These are phyloP conservation scores for Drosophila acutilabella DNA, from an alignment of 2,888 invertebrate species.

Conservation along the genomic window DNA sequence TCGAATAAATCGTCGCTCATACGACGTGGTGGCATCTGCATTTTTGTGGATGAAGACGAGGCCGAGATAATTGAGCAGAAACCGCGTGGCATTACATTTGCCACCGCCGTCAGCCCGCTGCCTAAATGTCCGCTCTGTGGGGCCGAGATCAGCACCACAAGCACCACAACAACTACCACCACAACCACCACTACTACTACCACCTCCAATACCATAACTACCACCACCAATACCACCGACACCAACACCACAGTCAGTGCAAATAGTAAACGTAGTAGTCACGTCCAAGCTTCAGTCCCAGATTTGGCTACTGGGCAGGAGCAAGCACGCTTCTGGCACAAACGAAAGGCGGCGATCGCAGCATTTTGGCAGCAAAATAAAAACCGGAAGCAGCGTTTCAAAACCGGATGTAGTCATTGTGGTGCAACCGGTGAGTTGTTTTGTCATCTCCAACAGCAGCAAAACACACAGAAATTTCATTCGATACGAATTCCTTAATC, in stretches of 20 bases:
- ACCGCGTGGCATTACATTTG: slow-evolving; percentile 77
- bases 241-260: slow-evolving; percentile 55
- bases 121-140: slow-evolving; percentile 81
- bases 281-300: slow-evolving; percentile 52
- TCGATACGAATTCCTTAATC: slow-evolving; percentile 21
- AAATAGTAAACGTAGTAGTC: slow-evolving; percentile 70
- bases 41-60: slow-evolving; percentile 85
- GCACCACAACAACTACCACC: slow-evolving; percentile 41
- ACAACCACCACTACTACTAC: slow-evolving; percentile 40
- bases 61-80: slow-evolving; percentile 83
- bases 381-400: slow-evolving; percentile 77
- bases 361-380: slow-evolving; percentile 77
- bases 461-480: slow-evolving; percentile 33
- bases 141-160: slow-evolving; percentile 59
- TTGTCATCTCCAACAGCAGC: slow-evolving; percentile 62
- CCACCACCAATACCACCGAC: slow-evolving; percentile 47
- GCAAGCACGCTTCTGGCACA: slow-evolving; percentile 83
- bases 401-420: slow-evolving; percentile 84
- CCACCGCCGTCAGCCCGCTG: slow-evolving; percentile 66
- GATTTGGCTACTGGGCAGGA: slow-evolving; percentile 43
- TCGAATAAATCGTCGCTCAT: slow-evolving; percentile 84
- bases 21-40: slow-evolving; percentile 85
- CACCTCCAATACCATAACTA: slow-evolving; percentile 41
- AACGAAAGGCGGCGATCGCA: slow-evolving; percentile 77
- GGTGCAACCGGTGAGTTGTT: slow-evolving; percentile 85